A percentile compares a stretch with the other conserved stretches of the same genome.
Conservation (phyloP, 1,140 invertebrate species). For the Rhagoletis zephyria region DNA sequence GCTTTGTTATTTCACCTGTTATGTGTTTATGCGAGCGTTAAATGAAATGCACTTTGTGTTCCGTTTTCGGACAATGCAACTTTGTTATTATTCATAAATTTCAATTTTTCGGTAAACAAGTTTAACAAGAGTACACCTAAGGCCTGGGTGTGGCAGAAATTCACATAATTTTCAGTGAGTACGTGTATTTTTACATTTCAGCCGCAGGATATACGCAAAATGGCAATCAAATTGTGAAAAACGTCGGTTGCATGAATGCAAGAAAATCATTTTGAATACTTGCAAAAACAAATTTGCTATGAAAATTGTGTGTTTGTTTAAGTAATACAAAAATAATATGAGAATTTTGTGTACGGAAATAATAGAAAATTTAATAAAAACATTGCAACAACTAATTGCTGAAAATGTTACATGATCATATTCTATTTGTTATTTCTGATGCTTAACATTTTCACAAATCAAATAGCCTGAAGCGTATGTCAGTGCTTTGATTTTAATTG, state of each 20-base stretch:
- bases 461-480: neutral
- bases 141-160: conserved; percentile 18
- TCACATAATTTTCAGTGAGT: conserved; percentile 11
- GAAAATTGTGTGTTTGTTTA: neutral
- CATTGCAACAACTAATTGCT: conserved; percentile 9
- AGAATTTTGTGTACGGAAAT: neutral
- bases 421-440: neutral
- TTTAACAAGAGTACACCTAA: neutral
- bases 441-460: neutral
- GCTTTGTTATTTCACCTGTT: conserved; percentile 40
- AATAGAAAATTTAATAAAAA: conserved; percentile 28
- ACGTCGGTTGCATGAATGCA: neutral
- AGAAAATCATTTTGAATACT: neutral
- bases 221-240: conserved; percentile 41
- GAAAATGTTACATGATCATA: neutral
- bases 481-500: neutral
- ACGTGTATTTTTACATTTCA: neutral
- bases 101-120: conserved; percentile 50
- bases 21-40: conserved; percentile 39
- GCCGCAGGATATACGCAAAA: conserved; percentile 5
- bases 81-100: conserved; percentile 47
- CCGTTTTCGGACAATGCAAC: neutral
- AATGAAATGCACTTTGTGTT: conserved; percentile 47
- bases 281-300: neutral
- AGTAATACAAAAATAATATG: neutral